A percentile compares a stretch with the other conserved stretches of the same genome.
Evolutionary conservation across 1,140 invertebrate genomes (phyloP).

Genomic region (Camponotus pennsylvanicus): DNA sequence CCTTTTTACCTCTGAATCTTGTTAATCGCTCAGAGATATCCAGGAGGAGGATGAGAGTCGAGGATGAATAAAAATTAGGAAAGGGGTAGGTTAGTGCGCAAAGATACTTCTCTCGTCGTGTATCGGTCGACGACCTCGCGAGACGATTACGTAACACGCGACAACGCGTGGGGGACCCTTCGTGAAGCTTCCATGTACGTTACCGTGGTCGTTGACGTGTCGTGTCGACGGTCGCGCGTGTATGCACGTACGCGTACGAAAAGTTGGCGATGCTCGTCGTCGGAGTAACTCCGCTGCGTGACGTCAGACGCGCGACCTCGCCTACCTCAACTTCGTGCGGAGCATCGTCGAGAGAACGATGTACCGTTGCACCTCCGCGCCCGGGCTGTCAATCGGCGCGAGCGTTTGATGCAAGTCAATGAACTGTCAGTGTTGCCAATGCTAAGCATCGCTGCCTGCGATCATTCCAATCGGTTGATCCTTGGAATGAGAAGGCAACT

Average conservation of each 20-base stretch:
- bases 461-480: conserved; percentile 24
- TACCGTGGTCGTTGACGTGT: conserved; percentile 48
- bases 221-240: conserved; percentile 64
- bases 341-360: conserved; percentile 76
- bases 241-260: conserved; percentile 71
- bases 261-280: conserved; percentile 74
- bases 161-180: conserved; percentile 66
- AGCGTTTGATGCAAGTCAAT: conserved; percentile 75
- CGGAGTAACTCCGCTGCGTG: conserved; percentile 78
- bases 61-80: conserved; percentile 49
- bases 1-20: neutral
- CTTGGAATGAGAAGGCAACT: neutral
- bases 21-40: neutral
- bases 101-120: conserved; percentile 73
- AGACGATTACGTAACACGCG: conserved; percentile 77
- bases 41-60: conserved; percentile 12
- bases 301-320: conserved; percentile 84
- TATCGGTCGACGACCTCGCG: conserved; percentile 83
- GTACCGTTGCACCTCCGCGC: conserved; percentile 82
- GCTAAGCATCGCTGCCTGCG: conserved; percentile 56
- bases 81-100: conserved; percentile 71
- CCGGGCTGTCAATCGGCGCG: conserved; percentile 74
- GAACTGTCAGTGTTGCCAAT: conserved; percentile 75
- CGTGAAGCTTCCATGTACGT: conserved; percentile 54
- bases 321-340: conserved; percentile 84